phyloP scores from a whole-genome alignment of 2,797 vertebrate genomes.

The Pseudomugil tenellus region DNA sequence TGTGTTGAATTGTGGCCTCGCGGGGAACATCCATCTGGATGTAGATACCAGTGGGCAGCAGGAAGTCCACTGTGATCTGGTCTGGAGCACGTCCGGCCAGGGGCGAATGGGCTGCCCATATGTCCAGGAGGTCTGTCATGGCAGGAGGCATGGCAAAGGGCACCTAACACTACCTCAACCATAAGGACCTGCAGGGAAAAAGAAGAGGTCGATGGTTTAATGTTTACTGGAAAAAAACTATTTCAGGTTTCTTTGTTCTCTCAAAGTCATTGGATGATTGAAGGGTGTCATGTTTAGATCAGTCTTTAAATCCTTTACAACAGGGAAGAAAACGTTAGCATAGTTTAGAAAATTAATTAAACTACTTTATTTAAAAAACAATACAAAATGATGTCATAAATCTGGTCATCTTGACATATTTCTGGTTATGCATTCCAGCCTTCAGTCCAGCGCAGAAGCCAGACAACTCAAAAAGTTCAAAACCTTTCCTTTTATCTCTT shows the following conservation, averaged over 20 bases:
- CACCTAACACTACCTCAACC: slow-evolving; percentile 87
- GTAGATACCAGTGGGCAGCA: slow-evolving; percentile 97
- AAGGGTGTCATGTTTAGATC: neutral
- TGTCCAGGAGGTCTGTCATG: slow-evolving; percentile 96
- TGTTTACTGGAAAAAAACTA: neutral
- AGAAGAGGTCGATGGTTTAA: neutral
- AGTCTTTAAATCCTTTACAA: neutral
- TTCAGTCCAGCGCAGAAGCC: neutral
- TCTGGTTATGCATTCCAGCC: neutral
- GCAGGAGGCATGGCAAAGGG: slow-evolving; percentile 95
- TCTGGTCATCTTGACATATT: neutral
- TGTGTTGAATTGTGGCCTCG: slow-evolving; percentile 94
- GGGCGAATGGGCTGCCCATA: slow-evolving; percentile 94
- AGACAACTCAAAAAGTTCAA: neutral
- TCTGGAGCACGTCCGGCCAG: slow-evolving; percentile 86
- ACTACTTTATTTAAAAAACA: neutral
- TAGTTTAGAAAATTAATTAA: neutral
- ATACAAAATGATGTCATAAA: neutral
- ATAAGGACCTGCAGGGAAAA: slow-evolving; percentile 83
- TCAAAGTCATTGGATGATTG: neutral
- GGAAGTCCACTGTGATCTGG: slow-evolving; percentile 92
- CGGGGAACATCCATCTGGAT: slow-evolving; percentile 96
- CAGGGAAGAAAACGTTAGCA: neutral
- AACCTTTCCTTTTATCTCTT: neutral
- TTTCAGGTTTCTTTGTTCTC: neutral